phyloP scores from a whole-genome alignment of 2,113 vertebrate species.

The Dipodomys ordii region DNA sequence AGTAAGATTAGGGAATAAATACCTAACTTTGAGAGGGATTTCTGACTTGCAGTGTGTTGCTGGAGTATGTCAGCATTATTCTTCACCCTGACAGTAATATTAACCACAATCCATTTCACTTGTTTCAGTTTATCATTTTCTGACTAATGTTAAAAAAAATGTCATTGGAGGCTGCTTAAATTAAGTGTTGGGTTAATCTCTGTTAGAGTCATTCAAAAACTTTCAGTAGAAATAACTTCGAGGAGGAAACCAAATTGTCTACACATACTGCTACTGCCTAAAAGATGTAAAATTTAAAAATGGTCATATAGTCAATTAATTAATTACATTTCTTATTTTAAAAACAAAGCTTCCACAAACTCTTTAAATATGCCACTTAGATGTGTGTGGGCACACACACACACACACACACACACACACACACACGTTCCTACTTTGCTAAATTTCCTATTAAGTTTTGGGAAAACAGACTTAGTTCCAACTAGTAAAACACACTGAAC shows the following conservation, averaged over 20 bases:
- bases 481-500: background rate
- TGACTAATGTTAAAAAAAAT: conserved; percentile 85
- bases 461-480: background rate
- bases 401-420: background rate
- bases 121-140: conserved; percentile 86
- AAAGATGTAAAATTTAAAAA: conserved; percentile 8
- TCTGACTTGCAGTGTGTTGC: conserved; percentile 79
- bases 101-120: conserved; percentile 87
- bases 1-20: conserved; percentile 82
- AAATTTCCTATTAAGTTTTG: conserved; percentile 32
- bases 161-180: conserved; percentile 81
- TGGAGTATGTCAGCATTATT: conserved; percentile 83
- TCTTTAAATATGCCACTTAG: background rate
- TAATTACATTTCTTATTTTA: background rate
- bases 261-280: background rate
- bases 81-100: conserved; percentile 86
- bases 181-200: conserved; percentile 84
- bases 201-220: conserved; percentile 69
- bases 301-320: background rate
- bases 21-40: conserved; percentile 78
- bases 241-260: conserved; percentile 10
- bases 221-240: conserved; percentile 37
- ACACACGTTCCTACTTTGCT: background rate
- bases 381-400: background rate
- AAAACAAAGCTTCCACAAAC: conserved; percentile 43